These are phyloP conservation scores for Mastacembelus armatus DNA, from an alignment of 2,797 vertebrate genomes.

Conservation along the genomic window DNA sequence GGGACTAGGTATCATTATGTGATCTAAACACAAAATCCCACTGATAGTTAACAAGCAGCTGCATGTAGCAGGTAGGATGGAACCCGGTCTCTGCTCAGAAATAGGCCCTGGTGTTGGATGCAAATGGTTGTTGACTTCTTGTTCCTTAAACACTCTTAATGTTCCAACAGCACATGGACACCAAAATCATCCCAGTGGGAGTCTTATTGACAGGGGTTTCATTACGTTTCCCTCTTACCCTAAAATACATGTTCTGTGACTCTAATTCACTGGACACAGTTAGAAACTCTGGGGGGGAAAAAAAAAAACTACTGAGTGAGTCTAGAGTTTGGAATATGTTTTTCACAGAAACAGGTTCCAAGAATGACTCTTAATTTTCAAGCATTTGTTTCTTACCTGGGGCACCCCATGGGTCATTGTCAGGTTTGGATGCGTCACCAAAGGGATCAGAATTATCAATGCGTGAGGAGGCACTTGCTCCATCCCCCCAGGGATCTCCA, in stretches of 20 bases:
- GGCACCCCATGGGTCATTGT: conserved; percentile 79
- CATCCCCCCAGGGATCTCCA: conserved; percentile 70
- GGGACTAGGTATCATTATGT: not conserved
- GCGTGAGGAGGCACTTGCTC: conserved; percentile 33
- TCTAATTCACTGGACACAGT: not conserved
- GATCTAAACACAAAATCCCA: not conserved
- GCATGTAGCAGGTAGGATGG: not conserved
- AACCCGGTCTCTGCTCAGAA: too few species aligned
- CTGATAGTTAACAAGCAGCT: not conserved
- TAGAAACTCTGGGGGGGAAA: not conserved
- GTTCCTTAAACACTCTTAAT: too few species aligned
- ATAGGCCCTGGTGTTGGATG: too few species aligned
- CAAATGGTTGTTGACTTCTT: not conserved
- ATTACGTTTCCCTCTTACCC: not conserved
- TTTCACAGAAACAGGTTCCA: not conserved
- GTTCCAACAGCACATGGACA: too few species aligned
- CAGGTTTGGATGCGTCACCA: conserved; percentile 67
- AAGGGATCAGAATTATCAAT: conserved; percentile 68
- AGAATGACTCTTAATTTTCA: not conserved
- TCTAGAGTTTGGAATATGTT: not conserved
- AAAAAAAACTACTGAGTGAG: not conserved
- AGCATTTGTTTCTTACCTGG: conserved; percentile 68
- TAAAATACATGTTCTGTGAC: not conserved
- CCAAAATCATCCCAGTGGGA: too few species aligned
- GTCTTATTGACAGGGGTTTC: too few species aligned